phyloP scores from a whole-genome alignment of 2,797 vertebrate species.

The Anabacerthia variegaticeps region DNA sequence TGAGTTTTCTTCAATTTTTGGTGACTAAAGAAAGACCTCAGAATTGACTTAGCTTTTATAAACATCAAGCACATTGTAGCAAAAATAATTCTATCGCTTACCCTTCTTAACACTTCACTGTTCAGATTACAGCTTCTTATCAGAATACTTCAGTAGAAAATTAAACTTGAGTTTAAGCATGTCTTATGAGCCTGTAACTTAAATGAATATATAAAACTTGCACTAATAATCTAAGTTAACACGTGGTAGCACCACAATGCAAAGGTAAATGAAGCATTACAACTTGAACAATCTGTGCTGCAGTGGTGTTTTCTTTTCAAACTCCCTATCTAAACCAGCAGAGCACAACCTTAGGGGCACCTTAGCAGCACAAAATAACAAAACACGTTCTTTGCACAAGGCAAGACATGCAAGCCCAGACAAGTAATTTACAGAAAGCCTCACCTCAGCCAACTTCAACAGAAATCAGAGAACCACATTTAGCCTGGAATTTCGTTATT shows the following conservation, averaged over 20 bases:
- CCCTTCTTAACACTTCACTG: neutral
- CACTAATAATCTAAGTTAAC: neutral
- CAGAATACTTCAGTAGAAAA: neutral
- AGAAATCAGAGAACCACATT: conserved; percentile 54
- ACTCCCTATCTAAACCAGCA: neutral
- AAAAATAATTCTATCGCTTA: neutral
- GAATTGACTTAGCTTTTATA: neutral
- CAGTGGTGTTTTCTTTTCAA: neutral
- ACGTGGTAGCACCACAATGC: accelerated
- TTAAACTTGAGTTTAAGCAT: neutral
- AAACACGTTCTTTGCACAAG: neutral
- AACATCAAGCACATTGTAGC: neutral
- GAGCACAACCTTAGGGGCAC: conserved; percentile 7
- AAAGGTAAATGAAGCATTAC: neutral
- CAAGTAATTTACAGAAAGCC: conserved; percentile 20
- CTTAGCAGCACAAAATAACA: conserved; percentile 1
- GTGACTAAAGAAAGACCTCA: neutral
- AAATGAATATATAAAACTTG: neutral
- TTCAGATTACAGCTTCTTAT: neutral
- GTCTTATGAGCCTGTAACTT: neutral
- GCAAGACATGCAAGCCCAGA: conserved; percentile 31
- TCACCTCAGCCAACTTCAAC: conserved; percentile 15
- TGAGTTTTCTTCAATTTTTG: neutral
- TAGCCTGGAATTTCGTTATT: conserved; percentile 71
- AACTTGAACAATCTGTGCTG: neutral